These are phyloP conservation scores for Drosophila prosaltans DNA, from an alignment of 1,140 invertebrate genomes.

Conservation along the genomic window DNA sequence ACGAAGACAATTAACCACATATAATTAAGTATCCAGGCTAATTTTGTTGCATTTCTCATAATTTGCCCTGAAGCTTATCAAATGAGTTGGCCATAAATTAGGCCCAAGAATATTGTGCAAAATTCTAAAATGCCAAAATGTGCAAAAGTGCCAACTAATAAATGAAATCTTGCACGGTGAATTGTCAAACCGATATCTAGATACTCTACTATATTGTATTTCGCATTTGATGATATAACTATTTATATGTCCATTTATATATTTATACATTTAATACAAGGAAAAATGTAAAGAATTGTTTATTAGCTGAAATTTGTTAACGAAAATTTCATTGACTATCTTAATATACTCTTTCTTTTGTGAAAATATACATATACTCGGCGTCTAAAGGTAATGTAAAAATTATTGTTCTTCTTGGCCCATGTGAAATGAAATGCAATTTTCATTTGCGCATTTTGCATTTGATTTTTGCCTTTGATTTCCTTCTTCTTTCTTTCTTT, in stretches of 20 bases:
- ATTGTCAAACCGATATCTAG: neutral
- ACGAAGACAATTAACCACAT: constrained; percentile 55
- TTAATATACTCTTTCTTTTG: too few relatives aligned
- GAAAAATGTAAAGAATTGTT: too few relatives aligned
- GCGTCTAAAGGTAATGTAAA: constrained; percentile 14
- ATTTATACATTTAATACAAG: too few relatives aligned
- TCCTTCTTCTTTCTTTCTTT: neutral
- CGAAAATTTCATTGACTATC: too few relatives aligned
- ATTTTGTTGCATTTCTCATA: constrained; percentile 47
- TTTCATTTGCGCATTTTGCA: constrained; percentile 48
- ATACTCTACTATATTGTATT: neutral
- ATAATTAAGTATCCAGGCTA: constrained; percentile 60
- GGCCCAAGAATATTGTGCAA: constrained; percentile 14
- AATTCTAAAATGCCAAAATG: constrained; percentile 31
- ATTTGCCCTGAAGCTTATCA: constrained; percentile 41
- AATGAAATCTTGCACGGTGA: too few relatives aligned
- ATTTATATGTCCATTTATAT: too few relatives aligned
- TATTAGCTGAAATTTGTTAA: too few relatives aligned
- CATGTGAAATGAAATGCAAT: constrained; percentile 55
- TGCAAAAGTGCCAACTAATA: constrained; percentile 1
- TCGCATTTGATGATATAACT: too few relatives aligned
- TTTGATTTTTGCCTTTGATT: constrained; percentile 31
- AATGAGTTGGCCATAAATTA: constrained; percentile 58
- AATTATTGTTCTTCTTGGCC: constrained; percentile 34
- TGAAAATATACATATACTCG: neutral